Conservation (phyloP, 2,113 vertebrate species). For the Struthidea cinerea region DNA sequence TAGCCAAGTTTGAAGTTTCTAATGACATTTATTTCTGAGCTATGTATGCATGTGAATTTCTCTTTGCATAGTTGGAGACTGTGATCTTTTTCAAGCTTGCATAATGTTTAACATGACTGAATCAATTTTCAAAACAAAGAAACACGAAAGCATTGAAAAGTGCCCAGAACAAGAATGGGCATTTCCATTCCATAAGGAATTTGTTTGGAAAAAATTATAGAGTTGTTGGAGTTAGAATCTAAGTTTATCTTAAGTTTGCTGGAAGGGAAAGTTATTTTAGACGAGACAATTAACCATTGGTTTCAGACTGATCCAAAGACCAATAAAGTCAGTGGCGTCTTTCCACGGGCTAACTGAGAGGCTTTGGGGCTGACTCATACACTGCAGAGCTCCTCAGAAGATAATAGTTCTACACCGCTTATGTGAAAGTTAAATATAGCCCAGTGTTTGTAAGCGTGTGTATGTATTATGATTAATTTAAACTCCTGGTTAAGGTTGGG, state of each 20-base stretch:
- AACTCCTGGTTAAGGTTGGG: neutral
- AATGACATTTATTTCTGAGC: constrained; percentile 41
- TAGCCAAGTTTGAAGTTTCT: constrained; percentile 28
- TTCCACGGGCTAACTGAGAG: constrained; percentile 19
- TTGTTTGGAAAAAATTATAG: constrained; percentile 51
- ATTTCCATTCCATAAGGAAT: constrained; percentile 55
- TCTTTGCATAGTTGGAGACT: neutral
- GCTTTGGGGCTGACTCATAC: constrained; percentile 32
- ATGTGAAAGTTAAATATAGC: constrained; percentile 49
- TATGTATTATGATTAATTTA: constrained; percentile 2
- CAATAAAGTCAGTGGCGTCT: constrained; percentile 31
- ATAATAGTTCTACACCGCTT: constrained; percentile 24
- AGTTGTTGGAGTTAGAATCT: constrained; percentile 52
- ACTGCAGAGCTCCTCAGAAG: neutral
- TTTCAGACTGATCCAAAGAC: constrained; percentile 28
- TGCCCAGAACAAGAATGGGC: neutral
- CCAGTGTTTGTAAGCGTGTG: neutral
- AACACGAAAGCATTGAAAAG: constrained; percentile 11
- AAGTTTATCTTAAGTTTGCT: constrained; percentile 50
- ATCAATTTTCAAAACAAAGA: constrained; percentile 50
- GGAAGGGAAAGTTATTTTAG: constrained; percentile 49
- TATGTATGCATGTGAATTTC: constrained; percentile 13
- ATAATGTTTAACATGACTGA: constrained; percentile 45
- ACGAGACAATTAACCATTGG: constrained; percentile 37
- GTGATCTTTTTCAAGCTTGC: constrained; percentile 29